Evolutionary conservation across 2,797 vertebrate genomes (phyloP), one percentile per base, ranked within the genome.

Genomic region (Avahi laniger): DNA sequence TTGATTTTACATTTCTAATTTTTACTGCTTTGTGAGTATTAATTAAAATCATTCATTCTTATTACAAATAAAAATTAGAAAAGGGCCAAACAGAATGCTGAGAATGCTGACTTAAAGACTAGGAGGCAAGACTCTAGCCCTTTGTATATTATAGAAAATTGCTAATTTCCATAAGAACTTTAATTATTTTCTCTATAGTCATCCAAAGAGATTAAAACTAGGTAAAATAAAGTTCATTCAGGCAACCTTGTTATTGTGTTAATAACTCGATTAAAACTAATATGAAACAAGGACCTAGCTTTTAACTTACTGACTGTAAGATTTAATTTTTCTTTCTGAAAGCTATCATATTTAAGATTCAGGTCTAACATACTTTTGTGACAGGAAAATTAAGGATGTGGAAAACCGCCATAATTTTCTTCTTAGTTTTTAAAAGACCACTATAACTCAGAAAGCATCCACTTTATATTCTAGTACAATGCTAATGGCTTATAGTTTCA

Each of bases 301-400:
- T 98, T 98, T 97, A 98, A 97, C 63, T 86, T 97, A 97, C 95
- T 98, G 97, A 96, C 91, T 97, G 89, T 30, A 38, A 97, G 92
- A 95, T 98, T 96, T 95, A 97, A 86, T 97, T 98, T 93, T 97
- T 95, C 75, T 97, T 35, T 94, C 86, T 97, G 94, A 98, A 98
- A 98, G 95, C 91, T 95, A 97, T 98, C 96, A 95, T 93, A 98
- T 98, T 97, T 90, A 97, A 96, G 94, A 98, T 92, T 67, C 76
- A 97, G 70, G 30, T 94, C 96, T 96, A 97, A 95, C 79, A 97
- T 96, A 98, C 89, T 61, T 98, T 97, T 97, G 46, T 98, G 98
- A 98, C 97, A 98, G 96, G 98, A 98, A 98, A 98, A 98, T 98
- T 98, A 98, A 98, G 98, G 94, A 97, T 82, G 82, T 97, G 90